These are phyloP conservation scores for Lumbricus terrestris DNA, from an alignment of 2,888 invertebrate genomes.

Conservation along the genomic window DNA sequence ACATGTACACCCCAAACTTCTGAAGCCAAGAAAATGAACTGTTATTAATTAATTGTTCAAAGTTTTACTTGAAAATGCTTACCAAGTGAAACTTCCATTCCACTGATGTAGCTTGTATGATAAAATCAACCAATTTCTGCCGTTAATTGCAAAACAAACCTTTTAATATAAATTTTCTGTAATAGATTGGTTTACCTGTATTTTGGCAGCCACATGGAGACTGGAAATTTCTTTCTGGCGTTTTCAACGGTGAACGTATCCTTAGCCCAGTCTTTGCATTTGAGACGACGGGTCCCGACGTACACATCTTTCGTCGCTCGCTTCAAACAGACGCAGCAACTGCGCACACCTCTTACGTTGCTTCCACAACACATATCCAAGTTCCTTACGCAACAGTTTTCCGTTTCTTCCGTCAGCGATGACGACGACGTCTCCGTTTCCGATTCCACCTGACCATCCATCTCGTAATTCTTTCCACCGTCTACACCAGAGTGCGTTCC, in stretches of 20 bases:
- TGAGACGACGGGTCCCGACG: neutral
- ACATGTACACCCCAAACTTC: too few relatives aligned
- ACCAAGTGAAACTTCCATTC: too few relatives aligned
- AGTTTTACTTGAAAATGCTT: too few relatives aligned
- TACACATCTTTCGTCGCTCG: neutral
- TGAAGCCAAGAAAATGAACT: too few relatives aligned
- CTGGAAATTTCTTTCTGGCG: constrained; percentile 28
- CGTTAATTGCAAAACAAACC: too few relatives aligned
- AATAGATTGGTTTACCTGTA: too few relatives aligned
- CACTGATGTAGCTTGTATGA: too few relatives aligned
- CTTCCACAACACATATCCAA: neutral
- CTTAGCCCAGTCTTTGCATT: constrained; percentile 21
- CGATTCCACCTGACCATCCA: neutral
- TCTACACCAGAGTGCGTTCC: neutral
- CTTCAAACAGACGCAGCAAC: neutral
- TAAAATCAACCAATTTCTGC: too few relatives aligned
- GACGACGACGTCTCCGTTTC: neutral
- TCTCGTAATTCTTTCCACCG: neutral
- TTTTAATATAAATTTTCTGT: too few relatives aligned
- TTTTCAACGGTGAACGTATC: constrained; percentile 19
- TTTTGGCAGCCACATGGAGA: constrained; percentile 28
- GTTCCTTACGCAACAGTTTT: neutral
- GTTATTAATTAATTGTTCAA: too few relatives aligned
- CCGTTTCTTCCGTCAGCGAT: neutral
- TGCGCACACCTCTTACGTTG: constrained; percentile 8